A percentile compares a stretch with the other conserved stretches of the same genome.
These are phyloP conservation scores for Artibeus jamaicensis DNA, from an alignment of 2,797 vertebrate species.

Conservation along the genomic window DNA sequence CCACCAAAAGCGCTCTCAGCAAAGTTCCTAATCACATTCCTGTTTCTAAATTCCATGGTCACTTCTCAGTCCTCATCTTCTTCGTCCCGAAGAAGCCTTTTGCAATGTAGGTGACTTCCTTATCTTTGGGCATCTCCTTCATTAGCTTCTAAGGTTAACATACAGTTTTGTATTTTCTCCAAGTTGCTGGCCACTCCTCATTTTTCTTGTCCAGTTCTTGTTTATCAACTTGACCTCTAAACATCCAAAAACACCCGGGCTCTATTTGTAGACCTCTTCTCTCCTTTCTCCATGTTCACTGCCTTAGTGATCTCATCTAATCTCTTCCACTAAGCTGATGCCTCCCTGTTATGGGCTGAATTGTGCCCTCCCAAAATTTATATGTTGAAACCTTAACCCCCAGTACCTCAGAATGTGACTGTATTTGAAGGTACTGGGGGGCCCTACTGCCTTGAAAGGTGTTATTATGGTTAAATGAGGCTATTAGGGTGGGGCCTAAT, in stretches of 20 bases:
- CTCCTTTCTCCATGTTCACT: background rate
- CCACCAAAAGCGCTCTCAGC: background rate
- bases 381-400: background rate
- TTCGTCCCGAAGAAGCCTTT: background rate
- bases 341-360: background rate
- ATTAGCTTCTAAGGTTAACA: background rate
- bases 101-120: too few relatives aligned
- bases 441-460: background rate
- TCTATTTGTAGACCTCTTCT: background rate
- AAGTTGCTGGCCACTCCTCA: background rate
- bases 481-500: background rate
- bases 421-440: background rate
- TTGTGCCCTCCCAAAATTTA: background rate
- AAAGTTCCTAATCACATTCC: background rate
- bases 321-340: background rate
- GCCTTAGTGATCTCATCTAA: background rate
- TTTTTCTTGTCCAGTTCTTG: background rate
- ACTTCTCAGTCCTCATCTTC: background rate
- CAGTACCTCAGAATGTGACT: background rate
- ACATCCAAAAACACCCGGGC: background rate
- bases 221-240: background rate
- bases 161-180: background rate
- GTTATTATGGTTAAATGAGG: too few relatives aligned
- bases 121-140: background rate
- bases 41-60: background rate